Evolutionary conservation across 2,888 invertebrate species (phyloP).

Genomic region (Conops quadrifasciatus): DNA sequence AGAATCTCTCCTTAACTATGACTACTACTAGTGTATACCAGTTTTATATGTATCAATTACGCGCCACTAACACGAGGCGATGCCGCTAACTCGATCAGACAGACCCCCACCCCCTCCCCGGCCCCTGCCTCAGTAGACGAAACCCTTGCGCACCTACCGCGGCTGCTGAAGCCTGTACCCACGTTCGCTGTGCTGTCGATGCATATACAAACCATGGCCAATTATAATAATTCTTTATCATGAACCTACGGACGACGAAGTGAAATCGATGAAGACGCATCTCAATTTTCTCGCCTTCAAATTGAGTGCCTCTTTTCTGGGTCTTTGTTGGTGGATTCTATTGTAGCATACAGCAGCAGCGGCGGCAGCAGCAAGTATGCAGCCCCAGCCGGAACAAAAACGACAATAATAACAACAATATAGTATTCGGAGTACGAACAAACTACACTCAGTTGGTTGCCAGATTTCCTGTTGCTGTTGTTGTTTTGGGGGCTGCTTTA

Average conservation of each 20-base stretch:
- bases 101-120: too few species aligned
- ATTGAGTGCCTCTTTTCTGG: neutral
- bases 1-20: neutral
- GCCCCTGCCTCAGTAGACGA: too few species aligned
- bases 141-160: too few species aligned
- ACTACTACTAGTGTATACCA: neutral
- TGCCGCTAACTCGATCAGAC: neutral
- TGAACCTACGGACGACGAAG: conserved; percentile 15
- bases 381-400: neutral
- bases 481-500: neutral
- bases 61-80: neutral
- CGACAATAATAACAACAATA: neutral
- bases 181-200: neutral
- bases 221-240: conserved; percentile 34
- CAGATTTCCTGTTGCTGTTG: neutral
- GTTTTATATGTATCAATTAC: too few species aligned
- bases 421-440: neutral
- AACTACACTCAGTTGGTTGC: neutral
- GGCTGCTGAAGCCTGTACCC: neutral
- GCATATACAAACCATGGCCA: conserved; percentile 18
- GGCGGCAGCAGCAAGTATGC: neutral
- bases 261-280: conserved; percentile 33
- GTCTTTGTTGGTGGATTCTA: neutral
- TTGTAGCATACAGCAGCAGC: neutral
- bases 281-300: conserved; percentile 26